Conservation (phyloP, 1,140 invertebrate genomes). For the Proctacanthus coquilletti region DNA sequence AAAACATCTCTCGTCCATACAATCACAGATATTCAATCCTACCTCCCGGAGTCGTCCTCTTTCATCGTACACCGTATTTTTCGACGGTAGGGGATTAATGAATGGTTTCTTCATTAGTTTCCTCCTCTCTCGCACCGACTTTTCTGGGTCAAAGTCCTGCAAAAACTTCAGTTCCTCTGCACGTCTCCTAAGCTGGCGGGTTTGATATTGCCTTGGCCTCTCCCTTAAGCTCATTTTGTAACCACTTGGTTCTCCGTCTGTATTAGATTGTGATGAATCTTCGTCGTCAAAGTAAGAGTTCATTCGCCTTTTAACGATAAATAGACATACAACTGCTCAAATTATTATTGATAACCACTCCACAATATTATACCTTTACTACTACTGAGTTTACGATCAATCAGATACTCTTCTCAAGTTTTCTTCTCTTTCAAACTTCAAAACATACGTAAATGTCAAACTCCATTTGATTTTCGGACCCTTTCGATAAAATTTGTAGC, state of each 20-base stretch:
- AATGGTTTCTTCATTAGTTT: constrained; percentile 13
- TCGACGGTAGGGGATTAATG: not conserved
- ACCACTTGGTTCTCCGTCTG: not conserved
- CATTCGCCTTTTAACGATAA: too few species aligned
- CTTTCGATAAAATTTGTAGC: too few species aligned
- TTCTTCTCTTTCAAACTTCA: too few species aligned
- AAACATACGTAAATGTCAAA: too few species aligned
- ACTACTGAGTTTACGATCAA: too few species aligned
- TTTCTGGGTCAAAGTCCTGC: constrained; percentile 17
- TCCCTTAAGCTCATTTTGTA: constrained; percentile 4
- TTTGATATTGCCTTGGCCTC: constrained; percentile 7
- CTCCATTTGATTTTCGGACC: too few species aligned
- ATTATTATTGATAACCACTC: too few species aligned
- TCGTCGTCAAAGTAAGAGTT: not conserved
- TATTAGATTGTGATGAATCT: not conserved
- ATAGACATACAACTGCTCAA: too few species aligned
- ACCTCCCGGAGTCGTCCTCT: not conserved
- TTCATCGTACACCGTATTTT: constrained; percentile 5
- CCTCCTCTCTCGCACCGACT: constrained; percentile 15
- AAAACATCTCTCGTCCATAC: constrained; percentile 1
- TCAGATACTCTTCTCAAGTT: too few species aligned
- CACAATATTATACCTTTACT: too few species aligned
- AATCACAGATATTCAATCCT: constrained; percentile 4
- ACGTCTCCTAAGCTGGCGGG: constrained; percentile 3
- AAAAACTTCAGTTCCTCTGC: constrained; percentile 11